Base-by-base conservation (phyloP, 2,888 invertebrate species). In the Eupithecia pulchellata region DNA sequence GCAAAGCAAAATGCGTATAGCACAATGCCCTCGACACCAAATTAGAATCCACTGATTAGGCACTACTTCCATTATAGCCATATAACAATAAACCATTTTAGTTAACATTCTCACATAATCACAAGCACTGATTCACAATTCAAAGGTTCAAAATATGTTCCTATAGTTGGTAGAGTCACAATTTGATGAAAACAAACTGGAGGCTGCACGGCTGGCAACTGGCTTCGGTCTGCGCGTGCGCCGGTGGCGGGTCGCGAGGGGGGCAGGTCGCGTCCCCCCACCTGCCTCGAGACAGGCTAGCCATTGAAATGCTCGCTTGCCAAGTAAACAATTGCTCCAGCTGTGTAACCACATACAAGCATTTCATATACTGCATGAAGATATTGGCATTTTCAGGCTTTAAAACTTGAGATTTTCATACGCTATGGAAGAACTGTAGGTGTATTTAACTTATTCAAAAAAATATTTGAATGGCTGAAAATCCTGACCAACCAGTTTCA, bases 191-290 rank as follows among this genome's bases (percentile, higher is more conserved):
- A 93, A 93, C 92, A 94, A 93, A 89, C 89, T 87, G 89, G 92
- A 93, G 93, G 93, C 92, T 92, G 92, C 89, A 90, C 91, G 91
- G 89, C 90, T 88, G 84, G 86, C 91, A 89, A 92, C 94, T 93
- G 92, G 91, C 90, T 89, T 81, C 84, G 84, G 83, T 85, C 83
- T 91, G 93, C 93, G 92, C 92, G 89, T 85, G 91, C 92, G 91
- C 87, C 89, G 89, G 86, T 83, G 82, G 84, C 76, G 78, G 75
- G 74, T 72, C 77, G 75, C 77, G 52, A 52, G 79, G 82, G 80
- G 84, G 85, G 81, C 79, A 84, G 86, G 84, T 88, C 88, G 84
- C 86, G 79, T 83, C 82, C 84, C 90, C 86, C 86, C 86, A 77
- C 84, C 83, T 80, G 76, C 78, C 79, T 81, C 78, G 76, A 84